Evolutionary conservation across 1,140 invertebrate species (phyloP), one percentile per base, ranked within the genome.

Genomic region (Calliopsis andreniformis): DNA sequence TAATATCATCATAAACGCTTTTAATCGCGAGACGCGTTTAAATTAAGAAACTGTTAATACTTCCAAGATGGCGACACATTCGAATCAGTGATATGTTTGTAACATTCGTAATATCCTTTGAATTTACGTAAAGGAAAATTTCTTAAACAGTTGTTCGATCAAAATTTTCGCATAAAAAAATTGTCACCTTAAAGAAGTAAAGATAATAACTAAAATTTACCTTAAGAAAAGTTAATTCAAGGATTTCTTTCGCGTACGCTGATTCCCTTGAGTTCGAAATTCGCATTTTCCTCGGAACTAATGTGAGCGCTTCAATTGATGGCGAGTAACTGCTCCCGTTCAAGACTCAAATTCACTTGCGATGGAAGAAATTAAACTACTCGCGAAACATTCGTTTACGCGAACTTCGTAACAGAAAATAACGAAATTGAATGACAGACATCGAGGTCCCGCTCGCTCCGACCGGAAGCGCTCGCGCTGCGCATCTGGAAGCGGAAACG

Each of bases 351-450:
- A 63, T 42, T 25, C 28, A 43, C n/a, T 18, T 14, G 47, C 20
- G 12, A 30, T 18, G 12, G 51, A 12, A 51, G 63, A 56, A 75
- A 67, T 20, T 30, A 67, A 67, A 66, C 20, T 32, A 73, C 39
- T n/a, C 49, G 20, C 20, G 61, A 73, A 73, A 67, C 30, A 45
- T 18, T 32, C 71, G 39, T 12, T 25, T 10, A 66, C 35, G 7
- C 39, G 49, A 53, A 39, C n/a, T 55, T 18, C 39, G 35, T 8
- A 67, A 75, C 42, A 32, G 12, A 67, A 75, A 67, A 30, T 1
- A 75, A 75, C 25, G 35, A 72, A 63, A 35, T 35, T 42, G 39
- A 71, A 71, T 58, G 32, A 62, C 25, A 28, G 32, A 35, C 18
- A 14, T 7, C 47, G 20, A 1, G 4, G 2, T 23, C 1, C n/a